Percentiles rank a stretch among this genome's conserved stretches.
Evolutionary conservation across 2,888 invertebrate genomes (phyloP).

Genomic region (Pristionchus japonicus): DNA sequence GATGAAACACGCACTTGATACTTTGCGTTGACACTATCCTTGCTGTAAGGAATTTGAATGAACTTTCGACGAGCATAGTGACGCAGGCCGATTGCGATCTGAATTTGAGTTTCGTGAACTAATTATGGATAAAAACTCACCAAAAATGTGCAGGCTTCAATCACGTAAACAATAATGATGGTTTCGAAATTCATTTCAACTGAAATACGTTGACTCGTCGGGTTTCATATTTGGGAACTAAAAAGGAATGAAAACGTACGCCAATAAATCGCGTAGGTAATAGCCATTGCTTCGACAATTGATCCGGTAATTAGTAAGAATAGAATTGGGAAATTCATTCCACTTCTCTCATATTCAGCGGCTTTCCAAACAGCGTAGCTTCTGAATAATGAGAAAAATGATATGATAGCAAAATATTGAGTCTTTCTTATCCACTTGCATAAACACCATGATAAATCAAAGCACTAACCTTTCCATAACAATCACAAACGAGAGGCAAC

Average conservation of each 20-base stretch:
- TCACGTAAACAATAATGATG: background rate
- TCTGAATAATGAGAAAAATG: background rate
- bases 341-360: background rate
- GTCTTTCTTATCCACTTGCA: no score
- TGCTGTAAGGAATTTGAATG: background rate
- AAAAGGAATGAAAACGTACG: background rate
- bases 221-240: no score
- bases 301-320: background rate
- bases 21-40: background rate
- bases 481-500: background rate
- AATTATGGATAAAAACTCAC: background rate
- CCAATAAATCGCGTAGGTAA: background rate
- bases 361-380: background rate
- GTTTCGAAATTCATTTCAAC: background rate
- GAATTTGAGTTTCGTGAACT: no score
- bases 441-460: background rate
- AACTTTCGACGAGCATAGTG: background rate
- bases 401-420: no score
- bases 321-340: background rate
- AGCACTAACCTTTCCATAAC: background rate
- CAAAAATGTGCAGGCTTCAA: background rate
- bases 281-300: background rate
- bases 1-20: background rate
- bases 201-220: no score
- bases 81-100: background rate